Conservation (phyloP, 1,140 invertebrate species). For the Vanessa tameamea region DNA sequence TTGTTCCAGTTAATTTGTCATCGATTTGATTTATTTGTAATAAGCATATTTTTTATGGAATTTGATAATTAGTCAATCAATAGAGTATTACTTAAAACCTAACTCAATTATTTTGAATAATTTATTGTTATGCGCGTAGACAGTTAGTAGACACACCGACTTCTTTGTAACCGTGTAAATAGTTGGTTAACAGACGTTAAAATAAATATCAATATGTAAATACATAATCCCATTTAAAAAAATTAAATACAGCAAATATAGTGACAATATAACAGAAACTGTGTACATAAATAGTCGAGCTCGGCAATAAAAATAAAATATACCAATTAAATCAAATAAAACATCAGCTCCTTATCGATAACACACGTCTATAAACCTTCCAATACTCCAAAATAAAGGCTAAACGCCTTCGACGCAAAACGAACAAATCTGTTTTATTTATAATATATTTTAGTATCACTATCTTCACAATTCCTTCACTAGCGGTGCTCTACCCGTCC, state of each 20-base stretch:
- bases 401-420: background rate
- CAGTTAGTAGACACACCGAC: constrained; percentile 5
- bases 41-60: background rate
- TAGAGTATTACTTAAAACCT: background rate
- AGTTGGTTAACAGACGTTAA: constrained; percentile 1
- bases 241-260: constrained; percentile 11
- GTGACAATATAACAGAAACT: constrained; percentile 1
- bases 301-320: constrained; percentile 1
- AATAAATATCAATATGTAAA: constrained; percentile 5
- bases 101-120: constrained; percentile 1
- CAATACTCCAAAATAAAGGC: background rate
- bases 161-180: background rate
- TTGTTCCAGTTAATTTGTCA: background rate
- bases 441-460: constrained; percentile 3
- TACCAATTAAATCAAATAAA: constrained; percentile 13
- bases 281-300: constrained; percentile 6
- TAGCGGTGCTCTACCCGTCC: background rate
- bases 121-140: background rate
- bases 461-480: background rate
- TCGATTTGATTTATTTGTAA: background rate
- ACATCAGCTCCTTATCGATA: background rate
- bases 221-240: background rate
- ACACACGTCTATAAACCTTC: background rate
- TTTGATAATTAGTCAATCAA: background rate
- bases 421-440: background rate